Conservation (phyloP, 2,888 invertebrate species). For the Pterostichus niger region DNA sequence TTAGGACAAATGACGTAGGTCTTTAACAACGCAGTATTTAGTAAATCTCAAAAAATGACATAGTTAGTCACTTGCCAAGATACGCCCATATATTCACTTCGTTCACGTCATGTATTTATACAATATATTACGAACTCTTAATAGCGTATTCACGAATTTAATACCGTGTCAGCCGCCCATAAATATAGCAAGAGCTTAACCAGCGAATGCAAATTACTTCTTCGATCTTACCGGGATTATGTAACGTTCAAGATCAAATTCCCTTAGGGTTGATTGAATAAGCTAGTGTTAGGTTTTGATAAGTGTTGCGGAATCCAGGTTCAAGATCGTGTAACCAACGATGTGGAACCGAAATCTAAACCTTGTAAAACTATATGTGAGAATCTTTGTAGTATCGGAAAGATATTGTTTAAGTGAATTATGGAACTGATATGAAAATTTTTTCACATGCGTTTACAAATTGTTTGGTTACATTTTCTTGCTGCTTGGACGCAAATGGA, state of each 20-base stretch:
- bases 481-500: no score
- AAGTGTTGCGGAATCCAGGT: conserved; percentile 11
- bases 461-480: no score
- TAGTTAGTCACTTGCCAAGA: conserved; percentile 17
- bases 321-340: background rate
- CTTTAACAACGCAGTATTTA: conserved; percentile 30
- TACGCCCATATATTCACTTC: conserved; percentile 29
- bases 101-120: conserved; percentile 28
- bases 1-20: conserved; percentile 36
- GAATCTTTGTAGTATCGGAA: conserved; percentile 7
- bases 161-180: conserved; percentile 29
- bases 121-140: conserved; percentile 34
- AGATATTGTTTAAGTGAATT: conserved; percentile 22
- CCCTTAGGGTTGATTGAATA: background rate
- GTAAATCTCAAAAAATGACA: conserved; percentile 36
- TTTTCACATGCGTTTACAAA: conserved; percentile 2
- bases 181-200: conserved; percentile 14
- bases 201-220: conserved; percentile 41
- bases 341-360: conserved; percentile 34
- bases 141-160: conserved; percentile 46
- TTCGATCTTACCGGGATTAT: conserved; percentile 1
- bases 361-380: conserved; percentile 12
- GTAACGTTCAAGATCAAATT: conserved; percentile 2
- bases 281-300: background rate
- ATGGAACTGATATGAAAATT: conserved; percentile 22